These are phyloP conservation scores for Drosophila conformis DNA, from an alignment of 2,888 invertebrate species.

Conservation along the genomic window DNA sequence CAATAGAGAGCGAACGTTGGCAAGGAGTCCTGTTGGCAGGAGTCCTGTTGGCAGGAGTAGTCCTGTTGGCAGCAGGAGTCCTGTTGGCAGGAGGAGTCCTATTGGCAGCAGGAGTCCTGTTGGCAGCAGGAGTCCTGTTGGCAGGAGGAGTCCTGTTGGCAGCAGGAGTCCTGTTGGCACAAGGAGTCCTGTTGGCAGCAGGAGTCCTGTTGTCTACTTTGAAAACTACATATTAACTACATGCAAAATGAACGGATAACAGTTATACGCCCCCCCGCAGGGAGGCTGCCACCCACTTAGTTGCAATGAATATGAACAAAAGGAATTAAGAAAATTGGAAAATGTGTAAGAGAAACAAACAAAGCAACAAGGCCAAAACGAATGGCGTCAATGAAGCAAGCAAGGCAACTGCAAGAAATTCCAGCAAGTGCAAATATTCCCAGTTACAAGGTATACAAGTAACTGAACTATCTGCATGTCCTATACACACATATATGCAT, in stretches of 20 bases:
- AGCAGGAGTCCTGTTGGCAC: too few relatives aligned
- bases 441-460: slow-evolving; percentile 7
- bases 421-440: slow-evolving; percentile 14
- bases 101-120: not conserved
- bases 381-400: slow-evolving; percentile 18
- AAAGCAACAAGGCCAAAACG: slow-evolving; percentile 14
- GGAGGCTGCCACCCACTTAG: not conserved
- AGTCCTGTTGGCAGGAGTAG: not conserved
- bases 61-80: too few relatives aligned
- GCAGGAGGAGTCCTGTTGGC: too few relatives aligned
- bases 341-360: slow-evolving; percentile 20
- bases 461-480: not conserved
- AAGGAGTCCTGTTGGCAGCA: too few relatives aligned
- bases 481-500: not conserved
- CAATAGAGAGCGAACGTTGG: not conserved
- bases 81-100: not conserved
- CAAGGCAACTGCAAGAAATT: slow-evolving; percentile 21
- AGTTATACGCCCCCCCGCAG: not conserved
- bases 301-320: slow-evolving; percentile 20
- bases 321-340: slow-evolving; percentile 57
- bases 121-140: not conserved
- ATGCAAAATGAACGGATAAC: slow-evolving; percentile 3
- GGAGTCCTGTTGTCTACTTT: not conserved
- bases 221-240: slow-evolving; percentile 3
- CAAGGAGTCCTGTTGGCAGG: not conserved